phyloP scores from a whole-genome alignment of 2,888 invertebrate species.

The Spilosoma lubricipeda region DNA sequence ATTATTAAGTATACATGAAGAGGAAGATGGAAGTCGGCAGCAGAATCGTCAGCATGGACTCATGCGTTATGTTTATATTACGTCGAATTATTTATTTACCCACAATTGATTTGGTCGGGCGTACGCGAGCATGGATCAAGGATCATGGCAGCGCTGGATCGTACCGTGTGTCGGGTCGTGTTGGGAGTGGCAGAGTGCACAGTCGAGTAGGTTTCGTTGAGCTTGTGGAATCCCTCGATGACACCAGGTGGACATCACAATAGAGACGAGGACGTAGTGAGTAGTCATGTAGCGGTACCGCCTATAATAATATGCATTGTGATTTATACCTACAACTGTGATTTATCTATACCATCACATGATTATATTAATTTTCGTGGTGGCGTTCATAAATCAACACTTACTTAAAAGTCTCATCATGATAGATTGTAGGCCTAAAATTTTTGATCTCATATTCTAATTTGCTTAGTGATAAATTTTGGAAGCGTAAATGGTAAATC shows the following conservation, averaged over 20 bases:
- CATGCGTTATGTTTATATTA: slow-evolving; percentile 74
- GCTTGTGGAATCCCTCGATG: slow-evolving; percentile 71
- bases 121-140: slow-evolving; percentile 35
- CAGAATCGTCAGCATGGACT: slow-evolving; percentile 73
- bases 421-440: slow-evolving; percentile 85
- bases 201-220: slow-evolving; percentile 51
- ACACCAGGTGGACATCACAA: slow-evolving; percentile 60
- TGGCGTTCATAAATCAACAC: slow-evolving; percentile 83
- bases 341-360: slow-evolving; percentile 83
- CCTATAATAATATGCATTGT: slow-evolving; percentile 81
- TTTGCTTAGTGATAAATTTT: slow-evolving; percentile 85
- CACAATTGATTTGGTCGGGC: slow-evolving; percentile 72
- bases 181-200: slow-evolving; percentile 32
- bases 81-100: slow-evolving; percentile 73
- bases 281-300: slow-evolving; percentile 82
- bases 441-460: slow-evolving; percentile 87
- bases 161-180: slow-evolving; percentile 38
- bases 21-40: slow-evolving; percentile 51
- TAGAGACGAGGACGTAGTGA: slow-evolving; percentile 63
- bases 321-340: slow-evolving; percentile 83
- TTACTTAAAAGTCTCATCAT: slow-evolving; percentile 83
- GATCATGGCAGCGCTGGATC: slow-evolving; percentile 35
- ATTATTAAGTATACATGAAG: slow-evolving; percentile 32
- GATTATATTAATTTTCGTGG: slow-evolving; percentile 75
- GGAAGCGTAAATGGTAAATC: slow-evolving; percentile 80